Evolutionary conservation across 2,113 vertebrate species (phyloP).

Genomic region (Tiliqua scincoides): DNA sequence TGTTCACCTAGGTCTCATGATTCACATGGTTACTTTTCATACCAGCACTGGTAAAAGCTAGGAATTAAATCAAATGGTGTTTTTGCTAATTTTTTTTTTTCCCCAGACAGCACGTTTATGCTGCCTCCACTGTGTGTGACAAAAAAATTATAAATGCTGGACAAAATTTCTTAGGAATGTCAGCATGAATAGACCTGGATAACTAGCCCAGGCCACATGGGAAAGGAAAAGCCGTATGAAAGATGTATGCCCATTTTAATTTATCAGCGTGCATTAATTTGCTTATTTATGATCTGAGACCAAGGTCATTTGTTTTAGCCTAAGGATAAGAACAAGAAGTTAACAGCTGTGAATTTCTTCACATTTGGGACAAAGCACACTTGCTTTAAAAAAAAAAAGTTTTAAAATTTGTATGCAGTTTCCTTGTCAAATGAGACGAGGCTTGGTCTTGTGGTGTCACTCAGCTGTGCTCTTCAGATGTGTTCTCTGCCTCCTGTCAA

Average conservation of each 20-base stretch:
- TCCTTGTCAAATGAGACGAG: conserved; percentile 62
- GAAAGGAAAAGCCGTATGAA: conserved; percentile 50
- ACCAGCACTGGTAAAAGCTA: background rate
- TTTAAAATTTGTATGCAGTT: conserved; percentile 59
- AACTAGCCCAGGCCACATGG: conserved; percentile 40
- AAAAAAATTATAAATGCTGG: conserved; percentile 27
- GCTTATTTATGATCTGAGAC: conserved; percentile 55
- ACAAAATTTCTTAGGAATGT: background rate
- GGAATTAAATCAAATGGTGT: background rate
- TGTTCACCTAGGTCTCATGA: background rate
- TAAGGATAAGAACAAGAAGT: conserved; percentile 54
- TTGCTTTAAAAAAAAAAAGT: conserved; percentile 1
- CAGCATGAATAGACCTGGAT: conserved; percentile 38
- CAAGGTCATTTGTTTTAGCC: conserved; percentile 39
- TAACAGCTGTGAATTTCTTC: conserved; percentile 49
- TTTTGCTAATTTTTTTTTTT: background rate
- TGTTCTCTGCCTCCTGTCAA: conserved; percentile 70
- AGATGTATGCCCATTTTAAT: conserved; percentile 48
- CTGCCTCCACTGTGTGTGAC: conserved; percentile 27
- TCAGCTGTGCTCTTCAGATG: conserved; percentile 72
- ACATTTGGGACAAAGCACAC: conserved; percentile 8
- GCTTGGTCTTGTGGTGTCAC: conserved; percentile 67
- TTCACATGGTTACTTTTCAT: background rate
- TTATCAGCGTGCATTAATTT: conserved; percentile 52
- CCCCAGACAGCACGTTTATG: background rate